These are phyloP conservation scores for Autographa gamma DNA, from an alignment of 2,888 invertebrate genomes.

Conservation along the genomic window DNA sequence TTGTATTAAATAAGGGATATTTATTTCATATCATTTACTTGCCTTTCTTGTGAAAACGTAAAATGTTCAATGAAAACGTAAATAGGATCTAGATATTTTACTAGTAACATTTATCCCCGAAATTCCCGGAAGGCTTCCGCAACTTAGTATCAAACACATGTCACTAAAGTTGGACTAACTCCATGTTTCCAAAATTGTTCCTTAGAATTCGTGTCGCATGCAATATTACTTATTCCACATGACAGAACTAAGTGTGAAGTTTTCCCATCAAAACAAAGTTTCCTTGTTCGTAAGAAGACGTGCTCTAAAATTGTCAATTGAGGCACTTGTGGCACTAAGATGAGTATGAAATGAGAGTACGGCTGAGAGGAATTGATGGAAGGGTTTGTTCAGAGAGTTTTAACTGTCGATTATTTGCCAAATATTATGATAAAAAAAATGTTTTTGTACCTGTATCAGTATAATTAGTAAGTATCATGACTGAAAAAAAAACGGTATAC, in stretches of 20 bases:
- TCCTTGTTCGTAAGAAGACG: background rate
- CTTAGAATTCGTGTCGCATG: conserved; percentile 2
- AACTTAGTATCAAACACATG: background rate
- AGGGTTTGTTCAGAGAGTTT: background rate
- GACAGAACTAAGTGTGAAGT: conserved; percentile 1
- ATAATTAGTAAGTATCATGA: too few relatives aligned
- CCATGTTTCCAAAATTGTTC: background rate
- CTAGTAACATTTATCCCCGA: background rate
- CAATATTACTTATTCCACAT: conserved; percentile 7
- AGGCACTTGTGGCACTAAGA: background rate
- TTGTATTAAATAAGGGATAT: too few relatives aligned
- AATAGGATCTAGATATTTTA: background rate
- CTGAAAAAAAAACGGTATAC: too few relatives aligned
- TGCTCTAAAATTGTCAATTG: background rate
- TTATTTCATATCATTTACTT: too few relatives aligned
- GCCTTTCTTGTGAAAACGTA: too few relatives aligned
- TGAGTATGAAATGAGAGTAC: background rate
- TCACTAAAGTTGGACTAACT: background rate
- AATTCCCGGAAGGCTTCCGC: background rate
- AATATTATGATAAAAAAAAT: too few relatives aligned
- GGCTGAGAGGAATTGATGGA: background rate
- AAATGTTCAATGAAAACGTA: too few relatives aligned
- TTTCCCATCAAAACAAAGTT: conserved; percentile 6
- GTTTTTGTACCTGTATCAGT: too few relatives aligned
- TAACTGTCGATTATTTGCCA: background rate